Percentiles rank a stretch among this genome's conserved stretches.
These are phyloP conservation scores for Sphenodon punctatus DNA, from an alignment of 2,797 vertebrate genomes.

Conservation along the genomic window DNA sequence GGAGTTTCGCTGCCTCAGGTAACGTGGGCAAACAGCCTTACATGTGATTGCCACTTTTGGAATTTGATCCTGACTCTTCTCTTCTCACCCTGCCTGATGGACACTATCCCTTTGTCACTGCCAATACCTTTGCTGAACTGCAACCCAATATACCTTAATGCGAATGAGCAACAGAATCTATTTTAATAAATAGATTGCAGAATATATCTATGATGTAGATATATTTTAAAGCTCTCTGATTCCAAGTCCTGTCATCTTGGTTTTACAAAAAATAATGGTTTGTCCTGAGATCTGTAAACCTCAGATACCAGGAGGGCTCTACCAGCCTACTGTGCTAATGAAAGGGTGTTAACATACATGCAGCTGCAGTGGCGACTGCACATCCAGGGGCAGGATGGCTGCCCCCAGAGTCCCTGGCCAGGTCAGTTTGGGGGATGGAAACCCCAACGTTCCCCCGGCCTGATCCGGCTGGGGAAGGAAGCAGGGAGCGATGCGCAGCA, in stretches of 20 bases:
- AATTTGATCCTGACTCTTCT: neutral
- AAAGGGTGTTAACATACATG: too few relatives aligned
- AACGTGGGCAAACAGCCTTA: too few relatives aligned
- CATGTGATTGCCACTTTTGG: neutral
- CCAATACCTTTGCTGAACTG: neutral
- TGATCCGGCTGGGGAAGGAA: too few relatives aligned
- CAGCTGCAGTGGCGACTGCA: too few relatives aligned
- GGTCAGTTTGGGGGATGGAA: too few relatives aligned
- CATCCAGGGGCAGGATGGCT: too few relatives aligned
- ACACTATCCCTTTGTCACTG: neutral
- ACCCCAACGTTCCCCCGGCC: too few relatives aligned
- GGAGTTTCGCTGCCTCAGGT: too few relatives aligned
- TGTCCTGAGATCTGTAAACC: neutral
- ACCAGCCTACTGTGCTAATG: too few relatives aligned
- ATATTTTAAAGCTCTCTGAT: neutral
- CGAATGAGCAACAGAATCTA: neutral
- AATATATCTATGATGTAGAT: neutral
- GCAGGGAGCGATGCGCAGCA: too few relatives aligned
- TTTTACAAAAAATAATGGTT: neutral
- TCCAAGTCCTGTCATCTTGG: neutral
- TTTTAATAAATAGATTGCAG: neutral
- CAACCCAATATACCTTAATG: neutral
- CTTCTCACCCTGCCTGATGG: neutral
- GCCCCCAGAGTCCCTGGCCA: too few relatives aligned
- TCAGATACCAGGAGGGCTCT: neutral